phyloP scores from a whole-genome alignment of 92 coral and sea anemone species.

The Porites rus region DNA sequence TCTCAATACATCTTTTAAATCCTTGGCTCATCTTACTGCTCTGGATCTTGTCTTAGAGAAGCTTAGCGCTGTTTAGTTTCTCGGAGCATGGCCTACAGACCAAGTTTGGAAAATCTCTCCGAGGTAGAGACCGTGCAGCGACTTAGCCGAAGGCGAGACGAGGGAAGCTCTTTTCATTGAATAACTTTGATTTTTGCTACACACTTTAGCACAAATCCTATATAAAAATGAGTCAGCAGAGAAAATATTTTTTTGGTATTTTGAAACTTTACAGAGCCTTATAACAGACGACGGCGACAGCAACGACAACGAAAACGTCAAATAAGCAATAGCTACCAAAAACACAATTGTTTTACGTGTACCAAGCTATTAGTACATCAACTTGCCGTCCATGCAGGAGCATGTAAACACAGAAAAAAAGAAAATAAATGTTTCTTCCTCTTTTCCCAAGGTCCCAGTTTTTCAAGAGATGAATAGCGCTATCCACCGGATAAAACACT shows the following conservation, averaged over 20 bases:
- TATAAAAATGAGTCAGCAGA: not conserved
- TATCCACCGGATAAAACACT: too few relatives aligned
- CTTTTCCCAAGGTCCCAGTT: too few relatives aligned
- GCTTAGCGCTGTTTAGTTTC: not conserved
- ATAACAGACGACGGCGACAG: not conserved
- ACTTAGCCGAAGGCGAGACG: not conserved
- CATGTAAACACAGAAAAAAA: too few relatives aligned
- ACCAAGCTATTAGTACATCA: too few relatives aligned
- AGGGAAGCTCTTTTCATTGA: conserved; percentile 10
- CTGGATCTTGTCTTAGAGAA: conserved; percentile 9
- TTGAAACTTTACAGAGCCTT: too few relatives aligned
- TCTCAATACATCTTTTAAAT: conserved; percentile 28
- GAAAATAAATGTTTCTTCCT: too few relatives aligned
- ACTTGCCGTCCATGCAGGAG: too few relatives aligned
- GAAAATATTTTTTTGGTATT: too few relatives aligned
- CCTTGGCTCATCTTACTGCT: conserved; percentile 9
- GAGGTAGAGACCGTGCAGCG: not conserved
- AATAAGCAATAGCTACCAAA: too few relatives aligned
- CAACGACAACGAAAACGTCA: not conserved
- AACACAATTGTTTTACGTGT: too few relatives aligned
- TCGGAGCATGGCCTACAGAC: conserved; percentile 12
- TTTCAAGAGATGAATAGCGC: too few relatives aligned
- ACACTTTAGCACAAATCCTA: not conserved
- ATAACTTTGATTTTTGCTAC: conserved; percentile 13
- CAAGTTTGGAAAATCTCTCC: conserved; percentile 13